Evolutionary conservation across 2,888 invertebrate species (phyloP), one percentile per base, ranked within the genome.

Genomic region (Diadromus collaris): DNA sequence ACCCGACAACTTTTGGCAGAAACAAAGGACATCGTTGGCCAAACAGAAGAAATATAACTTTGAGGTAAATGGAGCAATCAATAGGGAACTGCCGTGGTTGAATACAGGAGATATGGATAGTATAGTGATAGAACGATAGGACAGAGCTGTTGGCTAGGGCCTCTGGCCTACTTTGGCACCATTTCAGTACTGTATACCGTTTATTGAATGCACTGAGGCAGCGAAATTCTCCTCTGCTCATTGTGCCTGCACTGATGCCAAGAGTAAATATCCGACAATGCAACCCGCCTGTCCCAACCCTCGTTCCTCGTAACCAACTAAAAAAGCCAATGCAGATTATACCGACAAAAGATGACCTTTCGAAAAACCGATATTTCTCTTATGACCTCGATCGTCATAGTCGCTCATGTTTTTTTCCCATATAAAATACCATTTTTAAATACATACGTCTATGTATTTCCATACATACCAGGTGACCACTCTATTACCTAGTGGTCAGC

Each of bases 1-100:
- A 92, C 98, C 99, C 85, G 99, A 99, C 90, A 99, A 98, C 91
- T 99, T 99, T 93, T 99, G 99, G 99, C 99, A 99, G 92, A 99
- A 99, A 92, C 99, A 99, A 92, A 95, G 98, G 90, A 98, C 98
- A 86, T 98, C 97, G 84, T 94, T 99, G 89, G 98, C 98, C 89
- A 97, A 97, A 92, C 97, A 98, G 92, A 99, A 99, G 93, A 99
- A 99, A 93, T 99, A 98, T 93, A 98, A 98, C 93, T 99, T 99
- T 93, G 99, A 99, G 95, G 97, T 97, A 92, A 92, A 91, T 82
- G 41, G 83, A 83, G 78, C 82, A 84, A 87, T 86, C 86, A 84
- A 87, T 86, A 85, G 84, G 78, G 73, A 76, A 78, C 79, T 76
- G 81, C 70, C 76, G 81, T 77, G 83, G 81, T 77, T 82, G 83